phyloP scores from a whole-genome alignment of 2,113 vertebrate species.

The Hypocryptadius cinnamomeus region DNA sequence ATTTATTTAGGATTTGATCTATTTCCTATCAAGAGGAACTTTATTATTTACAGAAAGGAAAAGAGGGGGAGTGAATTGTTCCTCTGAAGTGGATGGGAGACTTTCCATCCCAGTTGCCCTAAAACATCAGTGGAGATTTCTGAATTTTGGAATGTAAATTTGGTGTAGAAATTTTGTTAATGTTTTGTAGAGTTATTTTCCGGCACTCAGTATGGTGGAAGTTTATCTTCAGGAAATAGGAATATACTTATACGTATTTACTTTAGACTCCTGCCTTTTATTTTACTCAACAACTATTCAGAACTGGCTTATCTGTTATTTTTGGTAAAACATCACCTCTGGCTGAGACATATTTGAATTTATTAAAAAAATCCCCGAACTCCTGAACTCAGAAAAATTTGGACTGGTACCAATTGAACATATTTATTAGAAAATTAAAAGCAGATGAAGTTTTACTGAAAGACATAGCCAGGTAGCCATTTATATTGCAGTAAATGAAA shows the following conservation, averaged over 20 bases:
- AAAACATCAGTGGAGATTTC: neutral
- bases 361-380: neutral
- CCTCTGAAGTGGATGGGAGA: neutral
- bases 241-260: neutral
- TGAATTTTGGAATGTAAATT: neutral
- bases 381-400: neutral
- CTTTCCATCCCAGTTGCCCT: neutral
- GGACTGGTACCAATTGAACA: neutral
- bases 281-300: neutral
- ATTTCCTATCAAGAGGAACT: neutral
- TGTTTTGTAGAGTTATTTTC: neutral
- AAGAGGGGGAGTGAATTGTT: neutral
- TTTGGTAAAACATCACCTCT: neutral
- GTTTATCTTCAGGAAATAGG: neutral
- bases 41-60: slow-evolving; percentile 2
- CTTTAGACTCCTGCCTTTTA: neutral
- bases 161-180: neutral
- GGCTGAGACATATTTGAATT: neutral
- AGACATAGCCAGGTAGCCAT: neutral
- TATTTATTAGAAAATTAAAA: slow-evolving; percentile 6
- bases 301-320: neutral
- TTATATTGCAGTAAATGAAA: neutral
- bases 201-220: neutral
- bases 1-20: slow-evolving; percentile 20
- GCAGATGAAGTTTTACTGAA: neutral